Evolutionary conservation across 2,797 vertebrate genomes (phyloP).

Genomic region (Anas bernieri): DNA sequence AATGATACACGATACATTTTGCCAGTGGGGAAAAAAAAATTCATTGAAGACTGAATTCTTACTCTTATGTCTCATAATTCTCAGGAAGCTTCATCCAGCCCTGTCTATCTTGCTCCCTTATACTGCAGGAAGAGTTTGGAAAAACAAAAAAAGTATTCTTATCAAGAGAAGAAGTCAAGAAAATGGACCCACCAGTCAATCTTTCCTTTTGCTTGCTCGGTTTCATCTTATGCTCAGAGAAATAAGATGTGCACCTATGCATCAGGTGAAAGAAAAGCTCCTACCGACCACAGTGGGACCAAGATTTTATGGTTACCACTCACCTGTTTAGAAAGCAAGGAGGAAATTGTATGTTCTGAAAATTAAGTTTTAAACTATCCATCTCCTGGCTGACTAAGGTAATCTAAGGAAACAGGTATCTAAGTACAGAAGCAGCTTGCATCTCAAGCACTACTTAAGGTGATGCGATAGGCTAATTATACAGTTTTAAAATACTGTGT

Average conservation of each 20-base stretch:
- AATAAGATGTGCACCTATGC: background rate
- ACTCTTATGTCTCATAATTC: background rate
- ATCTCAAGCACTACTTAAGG: background rate
- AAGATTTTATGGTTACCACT: background rate
- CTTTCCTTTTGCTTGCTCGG: background rate
- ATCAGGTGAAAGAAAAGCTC: background rate
- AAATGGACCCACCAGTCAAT: background rate
- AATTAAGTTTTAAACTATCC: background rate
- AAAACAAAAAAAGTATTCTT: background rate
- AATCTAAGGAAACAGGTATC: background rate
- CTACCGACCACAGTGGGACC: background rate
- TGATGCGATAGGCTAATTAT: slow-evolving; percentile 4
- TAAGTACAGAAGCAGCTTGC: background rate
- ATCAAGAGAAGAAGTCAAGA: background rate
- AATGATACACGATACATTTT: background rate
- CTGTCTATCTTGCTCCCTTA: background rate
- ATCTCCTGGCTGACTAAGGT: background rate
- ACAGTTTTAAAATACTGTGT: background rate
- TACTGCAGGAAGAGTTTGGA: background rate
- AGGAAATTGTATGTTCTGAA: background rate
- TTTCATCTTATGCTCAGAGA: background rate
- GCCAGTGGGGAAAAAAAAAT: background rate
- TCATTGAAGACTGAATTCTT: background rate
- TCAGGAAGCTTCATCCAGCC: background rate
- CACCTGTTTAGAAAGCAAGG: background rate